Evolutionary conservation across 2,113 vertebrate genomes (phyloP).

Genomic region (Anoplopoma fimbria): DNA sequence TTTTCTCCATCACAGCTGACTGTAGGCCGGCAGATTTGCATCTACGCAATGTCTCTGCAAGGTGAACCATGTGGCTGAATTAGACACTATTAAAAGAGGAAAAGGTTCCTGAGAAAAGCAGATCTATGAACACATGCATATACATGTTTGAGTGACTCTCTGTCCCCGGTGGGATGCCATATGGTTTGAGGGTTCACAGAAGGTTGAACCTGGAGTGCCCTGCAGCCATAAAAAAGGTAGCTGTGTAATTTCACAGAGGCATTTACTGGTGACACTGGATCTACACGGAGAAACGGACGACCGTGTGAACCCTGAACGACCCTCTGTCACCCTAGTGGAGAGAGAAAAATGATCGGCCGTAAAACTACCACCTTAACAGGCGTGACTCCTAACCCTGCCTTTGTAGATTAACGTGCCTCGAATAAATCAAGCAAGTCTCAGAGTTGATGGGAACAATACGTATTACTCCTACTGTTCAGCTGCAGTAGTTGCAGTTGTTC

Average conservation of each 20-base stretch:
- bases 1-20: background rate
- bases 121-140: slow-evolving; percentile 17
- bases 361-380: slow-evolving; percentile 57
- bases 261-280: slow-evolving; percentile 59
- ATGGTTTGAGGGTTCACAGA: slow-evolving; percentile 39
- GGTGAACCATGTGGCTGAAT: background rate
- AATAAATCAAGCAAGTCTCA: slow-evolving; percentile 33
- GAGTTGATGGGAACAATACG: background rate
- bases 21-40: background rate
- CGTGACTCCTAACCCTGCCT: slow-evolving; percentile 40
- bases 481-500: background rate
- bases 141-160: slow-evolving; percentile 6
- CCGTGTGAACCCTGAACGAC: slow-evolving; percentile 53
- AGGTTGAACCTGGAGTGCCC: slow-evolving; percentile 44
- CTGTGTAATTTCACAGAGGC: slow-evolving; percentile 52
- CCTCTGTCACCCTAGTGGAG: slow-evolving; percentile 22
- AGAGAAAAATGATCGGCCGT: slow-evolving; percentile 46
- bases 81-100: background rate
- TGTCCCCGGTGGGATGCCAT: slow-evolving; percentile 20
- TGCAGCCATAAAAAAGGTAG: slow-evolving; percentile 35
- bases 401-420: slow-evolving; percentile 39
- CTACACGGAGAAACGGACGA: slow-evolving; percentile 16
- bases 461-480: background rate
- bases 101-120: background rate
- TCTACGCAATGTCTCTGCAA: background rate